Evolutionary conservation across 2,113 vertebrate genomes (phyloP), one percentile per base, ranked within the genome.

Genomic region (Myotis lucifugus): DNA sequence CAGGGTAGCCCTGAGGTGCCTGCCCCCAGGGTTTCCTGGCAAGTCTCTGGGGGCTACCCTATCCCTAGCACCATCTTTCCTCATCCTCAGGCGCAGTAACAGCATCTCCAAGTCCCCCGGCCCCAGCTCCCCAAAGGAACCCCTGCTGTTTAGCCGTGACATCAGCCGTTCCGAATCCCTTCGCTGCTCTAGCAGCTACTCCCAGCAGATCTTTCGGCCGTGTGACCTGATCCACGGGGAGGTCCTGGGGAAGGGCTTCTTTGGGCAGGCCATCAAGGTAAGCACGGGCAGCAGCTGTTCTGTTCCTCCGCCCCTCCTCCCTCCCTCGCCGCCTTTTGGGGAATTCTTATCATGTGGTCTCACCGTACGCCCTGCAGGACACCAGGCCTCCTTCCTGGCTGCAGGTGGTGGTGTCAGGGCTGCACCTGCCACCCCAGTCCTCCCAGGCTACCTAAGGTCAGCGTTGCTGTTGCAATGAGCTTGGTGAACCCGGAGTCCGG

Each of bases 191-290:
- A 99, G 98, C 77, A 99, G 99, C 98, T 99, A 98, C 95, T 99
- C 99, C 50, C 99, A 99, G 97, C 99, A 99, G 94, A 99, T 99
- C 97, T 99, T 99, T 98, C 98, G 99, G 6, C 99, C 99, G 3
- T 99, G 99, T 94, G 99, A 99, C 98, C 98, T 99, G 94, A 99
- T 99, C 88, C 99, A 99, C 0, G 99, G 99, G 0, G 99, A 99
- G 97, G 98, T 99, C 96, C 98, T 99, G 66, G 99, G 99, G 25
- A 99, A 99, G 98, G 99, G 99, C 90, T 99, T 99, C 98, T 99
- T 99, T 85, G 99, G 99, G 85, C 99, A 99, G 96, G 99, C 99
- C 0, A 99, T 99, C 97, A 99, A 99, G 99, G 99, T 99, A 81
- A 97, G 98, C 32, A 32, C 82, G 48, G 50, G 52, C 64, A 34